Base-by-base conservation (phyloP, 2,888 invertebrate species). In the Leptinotarsa tumamoca region DNA sequence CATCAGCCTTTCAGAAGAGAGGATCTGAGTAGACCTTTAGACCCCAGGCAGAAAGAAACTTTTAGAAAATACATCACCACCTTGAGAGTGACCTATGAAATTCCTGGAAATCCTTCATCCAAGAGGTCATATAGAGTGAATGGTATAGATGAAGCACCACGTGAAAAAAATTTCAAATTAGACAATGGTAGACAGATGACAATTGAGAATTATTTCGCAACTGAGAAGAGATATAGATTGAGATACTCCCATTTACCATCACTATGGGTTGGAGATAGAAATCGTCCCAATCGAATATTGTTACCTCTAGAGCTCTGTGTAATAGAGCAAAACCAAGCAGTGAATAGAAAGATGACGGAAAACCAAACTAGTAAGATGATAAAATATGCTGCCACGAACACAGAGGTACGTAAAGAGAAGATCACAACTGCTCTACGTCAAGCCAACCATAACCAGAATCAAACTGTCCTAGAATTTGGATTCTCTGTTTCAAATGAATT, bases 331-430 rank as follows among this genome's bases (percentile, higher is more conserved):
- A 96, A 96, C 0, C 98, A 99, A 87, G 83, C 88, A 0, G 92
- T 94, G 72, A 93, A 93, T 82, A 91, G 92, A 83, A 97, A 97
- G 87, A 90, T 98, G 85, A 94, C 93, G 7, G 95, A 96, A 50
- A 90, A 87, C 50, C 98, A 98, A 88, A 95, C 98, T 0, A 90
- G 94, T 0, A 92, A 91, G 0, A 97, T 99, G 96, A 97, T 99
- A 71, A 92, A 89, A 67, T 90, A 91, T 58, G 95, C 98, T 0
- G 98, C 98, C 0, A 94, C 96, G 0, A 91, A 93, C 0, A 95
- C 98, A 15, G 90, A 91, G 13, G 91, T 89, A 15, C 91, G 99
- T 27, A 95, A 96, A 85, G 79, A 88, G 0, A 97, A 96, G 88
- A 98, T 99, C 72, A 91, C 93, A 86, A 92, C 69, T 61, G 79